Conservation (phyloP, 1,140 invertebrate species). For the Drosophila ohnishii region DNA sequence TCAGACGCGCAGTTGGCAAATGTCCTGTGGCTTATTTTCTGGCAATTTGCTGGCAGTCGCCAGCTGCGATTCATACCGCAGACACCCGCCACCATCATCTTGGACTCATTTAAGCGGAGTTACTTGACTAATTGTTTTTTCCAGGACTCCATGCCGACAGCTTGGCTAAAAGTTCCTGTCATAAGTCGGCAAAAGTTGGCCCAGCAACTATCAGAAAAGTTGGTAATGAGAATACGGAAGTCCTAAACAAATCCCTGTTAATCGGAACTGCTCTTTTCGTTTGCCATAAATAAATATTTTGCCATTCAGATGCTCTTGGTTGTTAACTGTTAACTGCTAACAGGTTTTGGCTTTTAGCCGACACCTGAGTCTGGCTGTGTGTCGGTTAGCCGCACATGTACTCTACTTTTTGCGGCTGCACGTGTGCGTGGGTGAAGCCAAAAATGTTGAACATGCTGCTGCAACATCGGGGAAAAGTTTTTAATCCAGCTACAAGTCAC, state of each 20-base stretch:
- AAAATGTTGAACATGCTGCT: constrained; percentile 27
- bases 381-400: constrained; percentile 33
- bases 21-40: not conserved
- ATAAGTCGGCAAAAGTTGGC: constrained; percentile 12
- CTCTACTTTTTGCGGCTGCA: constrained; percentile 35
- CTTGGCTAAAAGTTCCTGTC: constrained; percentile 39
- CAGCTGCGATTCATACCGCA: constrained; percentile 14
- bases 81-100: constrained; percentile 1
- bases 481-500: constrained; percentile 18
- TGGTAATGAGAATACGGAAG: not conserved
- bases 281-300: constrained; percentile 11
- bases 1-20: not conserved
- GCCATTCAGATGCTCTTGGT: not conserved
- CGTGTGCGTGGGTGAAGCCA: constrained; percentile 15
- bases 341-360: constrained; percentile 42
- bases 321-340: constrained; percentile 29
- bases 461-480: constrained; percentile 25
- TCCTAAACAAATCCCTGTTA: constrained; percentile 2
- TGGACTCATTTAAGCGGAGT: constrained; percentile 9
- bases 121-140: constrained; percentile 30
- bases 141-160: constrained; percentile 15
- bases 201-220: not conserved
- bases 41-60: constrained; percentile 3
- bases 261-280: not conserved
- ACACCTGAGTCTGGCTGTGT: constrained; percentile 25